phyloP scores from a whole-genome alignment of 2,113 vertebrate species.

The Labeo catla region DNA sequence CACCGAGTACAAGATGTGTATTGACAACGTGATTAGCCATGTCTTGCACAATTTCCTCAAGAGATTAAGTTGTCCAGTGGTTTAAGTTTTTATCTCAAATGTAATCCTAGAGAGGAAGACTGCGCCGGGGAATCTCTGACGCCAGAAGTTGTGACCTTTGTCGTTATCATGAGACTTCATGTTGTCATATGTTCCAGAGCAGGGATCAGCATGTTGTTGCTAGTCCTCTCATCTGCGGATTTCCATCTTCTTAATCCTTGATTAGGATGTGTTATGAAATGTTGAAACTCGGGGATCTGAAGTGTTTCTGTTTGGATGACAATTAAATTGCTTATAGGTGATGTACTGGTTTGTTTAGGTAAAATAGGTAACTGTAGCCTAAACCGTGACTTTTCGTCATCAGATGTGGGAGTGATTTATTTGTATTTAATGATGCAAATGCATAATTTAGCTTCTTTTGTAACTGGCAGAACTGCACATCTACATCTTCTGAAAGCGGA shows the following conservation, averaged over 20 bases:
- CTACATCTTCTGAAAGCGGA: no score
- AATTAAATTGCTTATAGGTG: background rate
- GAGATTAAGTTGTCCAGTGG: background rate
- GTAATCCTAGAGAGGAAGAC: conserved; percentile 64
- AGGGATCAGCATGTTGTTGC: background rate
- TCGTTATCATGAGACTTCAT: conserved; percentile 64
- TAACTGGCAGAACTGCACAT: no score
- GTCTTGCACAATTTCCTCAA: background rate
- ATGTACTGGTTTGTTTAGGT: background rate
- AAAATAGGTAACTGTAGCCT: background rate
- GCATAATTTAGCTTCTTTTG: no score
- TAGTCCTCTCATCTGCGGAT: background rate
- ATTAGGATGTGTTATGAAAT: background rate
- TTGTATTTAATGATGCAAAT: no score
- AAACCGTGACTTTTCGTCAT: background rate
- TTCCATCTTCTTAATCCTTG: background rate
- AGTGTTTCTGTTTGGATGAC: background rate
- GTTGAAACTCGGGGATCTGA: background rate
- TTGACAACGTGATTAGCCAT: background rate
- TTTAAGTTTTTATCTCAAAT: conserved; percentile 59
- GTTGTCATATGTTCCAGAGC: conserved; percentile 30
- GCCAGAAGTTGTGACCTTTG: conserved; percentile 58
- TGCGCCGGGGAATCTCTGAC: conserved; percentile 53
- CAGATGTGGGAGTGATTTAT: no score
- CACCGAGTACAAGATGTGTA: background rate